Percentiles rank a stretch among this genome's conserved stretches.
Evolutionary conservation across 2,113 vertebrate species (phyloP).

Genomic region (Pollachius pollachius): DNA sequence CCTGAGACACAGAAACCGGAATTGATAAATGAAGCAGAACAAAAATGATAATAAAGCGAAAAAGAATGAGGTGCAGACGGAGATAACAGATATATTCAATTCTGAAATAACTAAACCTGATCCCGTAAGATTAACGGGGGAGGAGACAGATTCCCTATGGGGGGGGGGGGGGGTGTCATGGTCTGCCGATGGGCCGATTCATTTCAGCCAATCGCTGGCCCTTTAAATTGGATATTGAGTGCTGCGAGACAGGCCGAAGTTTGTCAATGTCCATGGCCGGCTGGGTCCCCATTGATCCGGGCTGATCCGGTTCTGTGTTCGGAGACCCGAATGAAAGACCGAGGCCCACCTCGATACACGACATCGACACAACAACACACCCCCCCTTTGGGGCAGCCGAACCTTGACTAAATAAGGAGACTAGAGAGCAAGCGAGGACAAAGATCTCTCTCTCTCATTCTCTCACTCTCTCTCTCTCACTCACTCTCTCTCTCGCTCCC

Average conservation of each 20-base stretch:
- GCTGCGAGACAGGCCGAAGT: conserved; percentile 59
- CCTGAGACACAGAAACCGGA: conserved; percentile 60
- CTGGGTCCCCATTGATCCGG: conserved; percentile 60
- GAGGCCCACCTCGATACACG: conserved; percentile 27
- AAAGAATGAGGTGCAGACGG: not conserved
- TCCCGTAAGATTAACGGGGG: conserved; percentile 11
- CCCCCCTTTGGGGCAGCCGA: conserved; percentile 43
- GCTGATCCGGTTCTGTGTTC: conserved; percentile 60
- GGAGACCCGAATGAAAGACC: conserved; percentile 28
- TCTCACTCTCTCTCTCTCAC: too few species aligned
- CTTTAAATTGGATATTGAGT: conserved; percentile 73
- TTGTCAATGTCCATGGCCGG: conserved; percentile 66
- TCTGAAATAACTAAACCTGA: not conserved
- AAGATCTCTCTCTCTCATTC: conserved; percentile 46
- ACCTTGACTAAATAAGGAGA: conserved; percentile 57
- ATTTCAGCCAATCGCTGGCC: conserved; percentile 66
- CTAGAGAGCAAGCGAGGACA: conserved; percentile 49
- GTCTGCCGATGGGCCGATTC: conserved; percentile 57
- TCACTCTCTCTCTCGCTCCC: too few species aligned
- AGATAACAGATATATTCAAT: not conserved
- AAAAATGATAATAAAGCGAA: too few species aligned
- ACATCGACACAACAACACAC: conserved; percentile 16
- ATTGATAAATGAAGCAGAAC: too few species aligned
- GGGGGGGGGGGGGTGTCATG: conserved; percentile 21
- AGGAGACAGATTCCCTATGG: conserved; percentile 55